phyloP scores from a whole-genome alignment of 2,797 vertebrate species.

The Phoeniculus purpureus region DNA sequence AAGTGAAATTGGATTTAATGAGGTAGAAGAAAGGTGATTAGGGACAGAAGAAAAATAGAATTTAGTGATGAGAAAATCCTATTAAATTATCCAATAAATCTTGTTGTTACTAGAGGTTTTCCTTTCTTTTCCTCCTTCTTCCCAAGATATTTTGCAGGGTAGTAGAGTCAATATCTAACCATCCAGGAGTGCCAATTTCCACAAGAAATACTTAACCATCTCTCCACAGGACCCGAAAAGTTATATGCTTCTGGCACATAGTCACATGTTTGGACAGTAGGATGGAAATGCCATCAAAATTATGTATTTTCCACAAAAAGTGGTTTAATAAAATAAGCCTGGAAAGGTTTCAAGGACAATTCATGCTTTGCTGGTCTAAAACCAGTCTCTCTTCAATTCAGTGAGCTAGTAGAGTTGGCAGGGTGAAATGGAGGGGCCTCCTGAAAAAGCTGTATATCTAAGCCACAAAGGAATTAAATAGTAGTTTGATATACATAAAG shows the following conservation, averaged over 20 bases:
- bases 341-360: not conserved
- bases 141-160: not conserved
- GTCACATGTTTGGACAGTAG: not conserved
- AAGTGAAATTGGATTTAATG: slow-evolving; percentile 67
- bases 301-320: not conserved
- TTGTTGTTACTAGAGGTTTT: slow-evolving; percentile 23
- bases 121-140: not conserved
- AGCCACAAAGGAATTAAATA: not conserved
- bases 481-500: not conserved
- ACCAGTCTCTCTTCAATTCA: not conserved
- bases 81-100: slow-evolving; percentile 64
- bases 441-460: not conserved
- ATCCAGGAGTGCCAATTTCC: not conserved
- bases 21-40: slow-evolving; percentile 71
- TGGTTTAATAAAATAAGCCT: not conserved
- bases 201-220: not conserved
- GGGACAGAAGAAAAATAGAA: slow-evolving; percentile 61
- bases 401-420: not conserved
- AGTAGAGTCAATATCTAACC: not conserved
- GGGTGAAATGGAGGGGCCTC: not conserved
- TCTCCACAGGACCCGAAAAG: not conserved
- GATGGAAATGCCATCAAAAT: not conserved
- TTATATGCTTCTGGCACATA: not conserved
- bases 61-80: slow-evolving; percentile 68
- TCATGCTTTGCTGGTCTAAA: not conserved